Evolutionary conservation across 2,888 invertebrate genomes (phyloP), one percentile per base, ranked within the genome.

Genomic region (Clepsis dumicolana): DNA sequence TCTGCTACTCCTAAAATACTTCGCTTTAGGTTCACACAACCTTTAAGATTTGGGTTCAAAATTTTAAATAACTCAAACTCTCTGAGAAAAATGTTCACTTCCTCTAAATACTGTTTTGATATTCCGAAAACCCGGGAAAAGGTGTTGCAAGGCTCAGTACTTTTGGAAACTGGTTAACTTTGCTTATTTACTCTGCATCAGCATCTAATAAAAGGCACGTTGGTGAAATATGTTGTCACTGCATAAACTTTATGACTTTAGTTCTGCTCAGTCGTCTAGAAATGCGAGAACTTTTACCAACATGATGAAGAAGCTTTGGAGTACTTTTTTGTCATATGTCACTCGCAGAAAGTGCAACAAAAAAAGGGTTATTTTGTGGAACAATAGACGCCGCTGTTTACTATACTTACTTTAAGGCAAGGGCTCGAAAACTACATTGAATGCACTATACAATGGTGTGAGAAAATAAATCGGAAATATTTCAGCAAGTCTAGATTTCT

Each of bases 221-320:
- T 88, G 80, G 82, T 87, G 85, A 91, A 91, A 92, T 92, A 91
- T 93, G 91, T 92, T 88, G 91, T 91, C 92, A 90, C 90, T 89
- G 90, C 86, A 90, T 90, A 89, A 92, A 91, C 80, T 92, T 93
- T 92, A 93, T 85, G 90, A 87, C 80, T 89, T 88, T 87, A 89
- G 90, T 89, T 90, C 84, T 72, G 74, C 68, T 77, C 75, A 73
- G 75, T 74, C 80, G 81, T 84, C 82, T 86, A 80, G 82, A 78
- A 80, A 85, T 83, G 86, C 76, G 84, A 84, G 77, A 88, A 87
- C 77, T 86, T 87, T 71, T 71, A 73, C 61, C 71, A 70, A 75
- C 70, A 70, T 80, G 81, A 88, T 83, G 80, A 80, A 84, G 80
- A 65, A 65, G 73, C 78, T 79, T 78, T 80, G 73, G 76, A 83